A percentile compares a stretch with the other conserved stretches of the same genome.
Conservation (phyloP, 2,113 vertebrate species). For the Galeopterus variegatus region DNA sequence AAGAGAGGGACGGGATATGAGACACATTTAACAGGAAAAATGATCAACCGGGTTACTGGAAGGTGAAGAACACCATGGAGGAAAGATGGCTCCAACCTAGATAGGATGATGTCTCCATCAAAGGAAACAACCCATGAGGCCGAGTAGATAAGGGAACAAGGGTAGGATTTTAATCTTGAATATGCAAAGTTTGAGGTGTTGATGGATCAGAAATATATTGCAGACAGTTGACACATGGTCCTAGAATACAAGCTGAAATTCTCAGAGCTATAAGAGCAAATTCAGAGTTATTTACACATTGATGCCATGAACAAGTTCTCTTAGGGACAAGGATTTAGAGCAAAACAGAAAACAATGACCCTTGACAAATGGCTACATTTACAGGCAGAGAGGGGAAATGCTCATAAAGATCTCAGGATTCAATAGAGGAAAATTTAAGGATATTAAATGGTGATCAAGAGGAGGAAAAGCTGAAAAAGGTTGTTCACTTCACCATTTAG, state of each 20-base stretch:
- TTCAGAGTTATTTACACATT: background rate
- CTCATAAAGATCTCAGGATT: background rate
- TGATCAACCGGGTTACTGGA: too few relatives aligned
- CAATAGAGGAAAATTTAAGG: background rate
- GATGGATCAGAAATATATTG: background rate
- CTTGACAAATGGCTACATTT: background rate
- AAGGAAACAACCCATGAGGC: background rate
- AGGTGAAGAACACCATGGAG: background rate
- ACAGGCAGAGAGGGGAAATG: background rate
- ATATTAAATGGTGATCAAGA: background rate
- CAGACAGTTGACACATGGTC: background rate
- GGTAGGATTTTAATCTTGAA: background rate
- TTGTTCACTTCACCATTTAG: background rate
- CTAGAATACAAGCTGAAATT: background rate
- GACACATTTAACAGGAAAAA: background rate
- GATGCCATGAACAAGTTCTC: background rate
- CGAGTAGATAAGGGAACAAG: background rate
- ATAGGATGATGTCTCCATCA: too few relatives aligned
- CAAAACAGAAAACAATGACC: background rate
- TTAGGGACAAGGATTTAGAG: background rate
- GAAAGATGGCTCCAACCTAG: background rate
- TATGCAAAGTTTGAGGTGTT: background rate
- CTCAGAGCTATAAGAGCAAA: background rate
- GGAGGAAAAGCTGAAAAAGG: background rate
- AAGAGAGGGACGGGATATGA: background rate